Conservation (phyloP, 1,140 invertebrate genomes). For the Brachionus koreanus region DNA sequence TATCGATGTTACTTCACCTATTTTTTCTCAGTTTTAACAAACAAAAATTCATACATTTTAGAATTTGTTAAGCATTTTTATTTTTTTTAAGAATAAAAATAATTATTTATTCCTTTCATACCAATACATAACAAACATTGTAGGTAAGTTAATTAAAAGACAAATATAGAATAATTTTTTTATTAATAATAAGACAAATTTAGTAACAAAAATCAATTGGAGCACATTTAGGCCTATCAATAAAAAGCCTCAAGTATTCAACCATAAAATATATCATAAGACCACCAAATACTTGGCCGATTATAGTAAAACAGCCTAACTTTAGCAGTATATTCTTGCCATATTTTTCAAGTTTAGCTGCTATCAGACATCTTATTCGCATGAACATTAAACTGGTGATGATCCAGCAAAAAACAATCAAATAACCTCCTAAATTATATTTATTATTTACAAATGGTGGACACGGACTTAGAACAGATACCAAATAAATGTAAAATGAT, state of each 20-base stretch:
- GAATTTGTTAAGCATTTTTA: too few species aligned
- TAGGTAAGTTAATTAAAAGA: too few species aligned
- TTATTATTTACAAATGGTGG: slow-evolving; percentile 37
- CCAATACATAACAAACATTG: too few species aligned
- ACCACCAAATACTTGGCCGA: slow-evolving; percentile 43
- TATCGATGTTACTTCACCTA: too few species aligned
- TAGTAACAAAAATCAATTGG: slow-evolving; percentile 23
- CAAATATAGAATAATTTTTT: neutral
- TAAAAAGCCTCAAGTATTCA: neutral
- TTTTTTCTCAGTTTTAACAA: too few species aligned
- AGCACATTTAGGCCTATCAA: neutral
- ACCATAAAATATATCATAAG: slow-evolving; percentile 30
- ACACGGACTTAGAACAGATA: slow-evolving; percentile 29
- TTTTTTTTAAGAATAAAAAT: too few species aligned
- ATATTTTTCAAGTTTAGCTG: slow-evolving; percentile 29
- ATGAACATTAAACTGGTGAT: slow-evolving; percentile 17
- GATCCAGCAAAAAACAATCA: slow-evolving; percentile 23
- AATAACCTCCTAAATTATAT: slow-evolving; percentile 4
- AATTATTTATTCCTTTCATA: too few species aligned
- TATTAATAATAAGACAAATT: neutral
- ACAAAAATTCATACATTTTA: too few species aligned
- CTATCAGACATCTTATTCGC: slow-evolving; percentile 34
- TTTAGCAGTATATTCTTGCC: slow-evolving; percentile 18
- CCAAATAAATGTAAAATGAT: slow-evolving; percentile 23
- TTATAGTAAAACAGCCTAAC: slow-evolving; percentile 26